Evolutionary conservation across 2,797 vertebrate species (phyloP).

Genomic region (Channa striata): DNA sequence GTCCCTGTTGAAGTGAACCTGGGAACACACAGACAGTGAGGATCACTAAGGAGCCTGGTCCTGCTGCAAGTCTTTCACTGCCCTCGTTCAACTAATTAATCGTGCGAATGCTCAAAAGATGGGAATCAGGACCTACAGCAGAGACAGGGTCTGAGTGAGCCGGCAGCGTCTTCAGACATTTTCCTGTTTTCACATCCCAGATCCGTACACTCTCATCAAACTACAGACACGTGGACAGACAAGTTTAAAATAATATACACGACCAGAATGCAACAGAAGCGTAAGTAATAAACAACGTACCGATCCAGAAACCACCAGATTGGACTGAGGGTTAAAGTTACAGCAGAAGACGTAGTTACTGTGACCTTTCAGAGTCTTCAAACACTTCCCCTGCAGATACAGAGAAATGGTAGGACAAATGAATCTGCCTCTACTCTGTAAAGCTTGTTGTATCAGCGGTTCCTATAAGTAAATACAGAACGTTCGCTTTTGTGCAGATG

Average conservation of each 20-base stretch:
- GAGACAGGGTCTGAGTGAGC: conserved; percentile 94
- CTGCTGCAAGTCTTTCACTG: neutral
- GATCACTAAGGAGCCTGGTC: conserved; percentile 58
- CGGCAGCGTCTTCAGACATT: conserved; percentile 93
- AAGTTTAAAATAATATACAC: too few species aligned
- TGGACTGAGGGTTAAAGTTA: conserved; percentile 96
- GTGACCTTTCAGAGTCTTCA: conserved; percentile 94
- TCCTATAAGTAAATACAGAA: too few species aligned
- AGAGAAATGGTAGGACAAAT: neutral
- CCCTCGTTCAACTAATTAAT: neutral
- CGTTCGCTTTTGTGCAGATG: too few species aligned
- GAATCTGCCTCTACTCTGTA: too few species aligned
- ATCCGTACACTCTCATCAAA: conserved; percentile 94
- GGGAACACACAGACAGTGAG: conserved; percentile 78
- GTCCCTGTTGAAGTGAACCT: conserved; percentile 94
- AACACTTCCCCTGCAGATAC: conserved; percentile 89
- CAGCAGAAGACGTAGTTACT: conserved; percentile 97
- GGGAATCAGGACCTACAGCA: conserved; percentile 82
- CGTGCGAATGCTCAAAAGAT: too few species aligned
- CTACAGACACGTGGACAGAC: conserved; percentile 81
- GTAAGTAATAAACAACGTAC: neutral
- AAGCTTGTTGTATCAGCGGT: too few species aligned
- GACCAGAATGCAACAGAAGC: too few species aligned
- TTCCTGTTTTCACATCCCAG: conserved; percentile 95
- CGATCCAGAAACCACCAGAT: conserved; percentile 84